These are phyloP conservation scores for Lagopus leucura DNA, from an alignment of 2,113 vertebrate species.

Conservation along the genomic window DNA sequence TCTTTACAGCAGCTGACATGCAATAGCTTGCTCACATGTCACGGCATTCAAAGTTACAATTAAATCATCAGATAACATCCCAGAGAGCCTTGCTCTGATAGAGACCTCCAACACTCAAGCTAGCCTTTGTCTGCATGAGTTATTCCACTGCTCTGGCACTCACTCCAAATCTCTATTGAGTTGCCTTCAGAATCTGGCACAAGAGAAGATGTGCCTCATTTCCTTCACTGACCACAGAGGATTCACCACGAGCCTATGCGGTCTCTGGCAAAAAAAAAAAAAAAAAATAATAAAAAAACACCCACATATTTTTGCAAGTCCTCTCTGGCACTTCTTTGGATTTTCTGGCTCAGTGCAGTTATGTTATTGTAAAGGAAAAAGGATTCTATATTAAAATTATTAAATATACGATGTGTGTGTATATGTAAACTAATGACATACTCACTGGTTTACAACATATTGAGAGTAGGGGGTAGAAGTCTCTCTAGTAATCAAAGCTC, in stretches of 20 bases:
- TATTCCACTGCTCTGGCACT: neutral
- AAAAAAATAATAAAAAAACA: too few relatives aligned
- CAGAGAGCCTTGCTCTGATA: slow-evolving; percentile 13
- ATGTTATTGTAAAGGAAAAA: neutral
- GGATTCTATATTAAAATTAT: neutral
- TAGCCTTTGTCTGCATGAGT: neutral
- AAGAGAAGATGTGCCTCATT: slow-evolving; percentile 23
- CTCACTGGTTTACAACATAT: neutral
- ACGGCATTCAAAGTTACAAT: slow-evolving; percentile 49
- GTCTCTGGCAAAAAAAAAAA: neutral
- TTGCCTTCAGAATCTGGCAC: neutral
- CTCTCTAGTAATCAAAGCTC: neutral
- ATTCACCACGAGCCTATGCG: accelerated
- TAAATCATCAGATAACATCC: slow-evolving; percentile 33
- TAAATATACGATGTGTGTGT: neutral
- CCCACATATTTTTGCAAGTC: neutral
- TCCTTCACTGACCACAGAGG: neutral
- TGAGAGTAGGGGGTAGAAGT: neutral
- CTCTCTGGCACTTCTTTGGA: neutral
- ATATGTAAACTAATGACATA: neutral
- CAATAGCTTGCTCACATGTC: slow-evolving; percentile 52
- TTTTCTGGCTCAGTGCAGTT: slow-evolving; percentile 9
- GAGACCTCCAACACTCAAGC: slow-evolving; percentile 2
- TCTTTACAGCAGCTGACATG: slow-evolving; percentile 16
- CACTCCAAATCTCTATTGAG: neutral